Evolutionary conservation across 2,113 vertebrate genomes (phyloP), one percentile per base, ranked within the genome.

Genomic region (Genyomyrus donnyi): DNA sequence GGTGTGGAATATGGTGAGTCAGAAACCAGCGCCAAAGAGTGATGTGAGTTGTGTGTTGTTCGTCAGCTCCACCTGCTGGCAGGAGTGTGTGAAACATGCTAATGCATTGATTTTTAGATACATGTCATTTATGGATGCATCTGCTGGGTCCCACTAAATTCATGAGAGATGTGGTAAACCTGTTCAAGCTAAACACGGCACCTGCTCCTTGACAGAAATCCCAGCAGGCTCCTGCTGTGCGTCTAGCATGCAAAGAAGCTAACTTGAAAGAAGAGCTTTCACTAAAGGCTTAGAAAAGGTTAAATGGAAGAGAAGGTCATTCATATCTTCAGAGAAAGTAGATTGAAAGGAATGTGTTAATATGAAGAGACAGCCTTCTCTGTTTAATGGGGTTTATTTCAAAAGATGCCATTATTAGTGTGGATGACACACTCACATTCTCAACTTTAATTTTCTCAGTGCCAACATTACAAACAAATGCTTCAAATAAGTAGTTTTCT

Each of bases 1-100:
- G 98, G 98, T 91, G 95, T 97, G 91, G 95, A 97, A 31, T 97
- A 98, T 91, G 97, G 98, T 99, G 93, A 91, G 95, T 93, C 9
- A 46, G 27, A 24, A 13, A 15, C 27, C 56, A 62, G 35, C 85
- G 17, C 49, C 52, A 50, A 13, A 31, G 39, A 62, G 56, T 24
- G 35, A 45, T 46, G 19, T 10, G 17, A 39, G 49, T 8, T 27
- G 10, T 66, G 39, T 62, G 49, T 8, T 66, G 87, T 8, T 45
- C 1, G 39, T 39, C 3, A 39, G 53, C 53, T 13, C 52, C 53
- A 39, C 24, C 87, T 88, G 39, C 56, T 62, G 52, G 56, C 53
- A 24, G 48, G 10, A 62, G 3, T 9, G 39, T 24, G 35, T 31
- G 85, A 13, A 27, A 85, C 19, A 21, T 85, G 83, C 45, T 85